Base-by-base conservation (phyloP, 2,797 vertebrate genomes). In the Sebastes umbrosus region DNA sequence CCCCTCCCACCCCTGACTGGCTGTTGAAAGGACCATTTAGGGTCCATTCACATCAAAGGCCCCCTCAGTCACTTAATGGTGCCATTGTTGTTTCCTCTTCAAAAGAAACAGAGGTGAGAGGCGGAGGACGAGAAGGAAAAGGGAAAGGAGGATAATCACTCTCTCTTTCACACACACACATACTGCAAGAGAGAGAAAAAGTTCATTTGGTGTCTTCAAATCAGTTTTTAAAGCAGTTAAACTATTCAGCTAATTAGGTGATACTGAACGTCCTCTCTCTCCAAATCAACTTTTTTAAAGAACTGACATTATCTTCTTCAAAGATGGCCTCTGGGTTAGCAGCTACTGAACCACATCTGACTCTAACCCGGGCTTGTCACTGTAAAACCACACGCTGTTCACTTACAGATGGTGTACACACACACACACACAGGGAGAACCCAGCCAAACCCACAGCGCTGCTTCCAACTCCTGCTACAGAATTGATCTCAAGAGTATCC, bases 11-110 rank as follows among this genome's bases (percentile, higher is more conserved):
- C 54, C 3, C 63, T 25, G 63, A 54, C 66, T 69, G 63, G 58
- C 80, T 74, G 80, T 24, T 77, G 69, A 87, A 86, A 87, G 68
- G 69, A 22, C 65, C 77, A 84, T 89, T 93, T 85, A 92, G 69
- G 75, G 71, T 25, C 73, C 60, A 87, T 88, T 90, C 86, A 91
- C 89, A 79, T 93, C 85, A 93, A 92, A 93, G 88, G 84, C 65
- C 87, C 84, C 79, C 74, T 20, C 69, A 46, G 80, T 78, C 82
- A 57, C 84, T 93, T 87, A 91, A 89, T 78, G 85, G 75, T 6
- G 69, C 68, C 73, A 86, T 93, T 94, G 90, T 90, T 88, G 88
- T 84, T 84, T 78, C 46, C 50, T 46, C 76, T 90, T 90, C 78
- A 90, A 89, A 87, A 86, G 85, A 86, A 85, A 83, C 74, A 80